Evolutionary conservation across 1,140 invertebrate genomes (phyloP), one percentile per base, ranked within the genome.

Genomic region (Trachymyrmex septentrionalis): DNA sequence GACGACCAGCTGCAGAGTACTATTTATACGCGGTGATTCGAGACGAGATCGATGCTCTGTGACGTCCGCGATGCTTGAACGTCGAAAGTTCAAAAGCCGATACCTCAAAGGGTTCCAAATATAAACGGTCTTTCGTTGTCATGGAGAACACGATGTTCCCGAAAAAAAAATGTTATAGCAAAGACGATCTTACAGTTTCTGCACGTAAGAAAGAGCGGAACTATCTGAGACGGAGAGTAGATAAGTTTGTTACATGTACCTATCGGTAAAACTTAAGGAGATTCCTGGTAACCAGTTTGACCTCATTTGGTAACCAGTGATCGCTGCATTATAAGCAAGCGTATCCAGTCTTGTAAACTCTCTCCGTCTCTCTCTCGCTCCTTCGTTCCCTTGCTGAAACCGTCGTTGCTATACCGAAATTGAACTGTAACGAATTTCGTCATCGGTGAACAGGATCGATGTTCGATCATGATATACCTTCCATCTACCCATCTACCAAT

Each of bases 371-470:
- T 24, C 59, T 30, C 14, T 27, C 59, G 24, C 59, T 12, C 24
- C 1, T 12, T 4, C 24, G 55, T 34, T 16, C 30, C n/a, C 67
- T 89, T 59, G 66, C 72, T 82, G 55, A 87, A 88, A 88, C 77
- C 80, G 59, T 48, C 63, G 16, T 81, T 38, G 81, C 76, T 67
- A 85, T 59, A 57, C 30, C 76, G 81, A 88, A 85, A 89, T 86
- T 81, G 81, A 80, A 84, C 81, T 27, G 87, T 85, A 85, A 89
- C 87, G 88, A 86, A 89, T 88, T 88, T 88, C 81, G 67, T 19
- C 34, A 21, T 73, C 27, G 71, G 24, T 30, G 81, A 75, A 78
- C 59, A 64, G 75, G 64, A 67, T 82, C 66, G 81, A 89, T 73
- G 87, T 89, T 84, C 66, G 44, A 86, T 27, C n/a, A 34, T 78